These are phyloP conservation scores for Sorex maritimensis DNA, from an alignment of 2,797 vertebrate species.

Conservation along the genomic window DNA sequence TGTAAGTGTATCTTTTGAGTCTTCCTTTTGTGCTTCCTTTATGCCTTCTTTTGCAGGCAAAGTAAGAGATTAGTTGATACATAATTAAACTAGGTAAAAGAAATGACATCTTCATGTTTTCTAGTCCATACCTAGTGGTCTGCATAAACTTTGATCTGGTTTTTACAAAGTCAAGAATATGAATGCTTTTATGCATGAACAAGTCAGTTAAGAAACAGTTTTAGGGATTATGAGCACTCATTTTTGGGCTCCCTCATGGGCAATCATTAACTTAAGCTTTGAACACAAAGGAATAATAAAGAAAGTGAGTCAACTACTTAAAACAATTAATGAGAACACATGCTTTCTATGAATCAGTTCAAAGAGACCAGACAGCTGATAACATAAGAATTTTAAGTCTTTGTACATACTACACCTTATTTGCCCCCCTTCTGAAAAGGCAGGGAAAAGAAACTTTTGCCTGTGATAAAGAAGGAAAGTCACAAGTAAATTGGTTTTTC, in stretches of 20 bases:
- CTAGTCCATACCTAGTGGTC: neutral
- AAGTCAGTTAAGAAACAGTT: conserved; percentile 38
- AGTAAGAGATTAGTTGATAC: conserved; percentile 57
- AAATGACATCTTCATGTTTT: conserved; percentile 42
- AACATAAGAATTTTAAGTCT: neutral
- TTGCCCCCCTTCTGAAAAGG: neutral
- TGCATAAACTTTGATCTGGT: conserved; percentile 36
- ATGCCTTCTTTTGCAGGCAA: conserved; percentile 69
- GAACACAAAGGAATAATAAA: neutral
- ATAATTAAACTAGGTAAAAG: conserved; percentile 41
- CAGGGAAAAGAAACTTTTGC: neutral
- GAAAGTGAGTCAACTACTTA: neutral
- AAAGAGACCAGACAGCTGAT: conserved; percentile 14
- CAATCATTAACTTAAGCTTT: neutral
- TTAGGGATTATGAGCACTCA: neutral
- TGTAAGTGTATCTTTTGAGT: conserved; percentile 91
- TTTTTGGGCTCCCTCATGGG: neutral
- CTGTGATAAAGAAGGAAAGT: neutral
- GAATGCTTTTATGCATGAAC: neutral
- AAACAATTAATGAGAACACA: neutral
- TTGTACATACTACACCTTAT: neutral
- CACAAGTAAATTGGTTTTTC: conserved; percentile 12
- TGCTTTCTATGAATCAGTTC: neutral
- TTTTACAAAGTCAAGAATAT: conserved; percentile 48
- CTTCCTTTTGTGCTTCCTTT: conserved; percentile 59